Conservation (phyloP, 30 jellyfish, hydroid and myxozoan species). For the Turritopsis rubra region DNA sequence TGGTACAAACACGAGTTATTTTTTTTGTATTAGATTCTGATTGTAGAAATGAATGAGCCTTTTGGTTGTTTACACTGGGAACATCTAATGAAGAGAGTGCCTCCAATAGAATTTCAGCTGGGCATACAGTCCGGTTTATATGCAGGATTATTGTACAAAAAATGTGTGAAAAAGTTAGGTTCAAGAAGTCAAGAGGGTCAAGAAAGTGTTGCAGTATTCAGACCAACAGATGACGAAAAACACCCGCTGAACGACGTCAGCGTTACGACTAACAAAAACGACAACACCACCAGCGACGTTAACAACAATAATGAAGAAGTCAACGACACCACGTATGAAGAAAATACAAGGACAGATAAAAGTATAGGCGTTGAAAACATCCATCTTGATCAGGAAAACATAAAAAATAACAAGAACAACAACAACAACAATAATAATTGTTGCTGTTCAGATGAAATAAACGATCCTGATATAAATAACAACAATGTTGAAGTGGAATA, state of each 20-base stretch:
- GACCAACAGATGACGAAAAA: constrained; percentile 43
- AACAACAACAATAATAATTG: no score
- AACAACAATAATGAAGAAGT: neutral
- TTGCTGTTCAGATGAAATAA: no score
- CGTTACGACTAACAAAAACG: neutral
- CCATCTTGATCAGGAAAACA: neutral
- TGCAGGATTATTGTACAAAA: constrained; percentile 23
- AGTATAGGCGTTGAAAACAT: neutral
- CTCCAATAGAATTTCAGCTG: constrained; percentile 20
- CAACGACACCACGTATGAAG: neutral
- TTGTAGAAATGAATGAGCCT: neutral
- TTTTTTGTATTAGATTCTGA: no score
- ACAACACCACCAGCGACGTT: neutral
- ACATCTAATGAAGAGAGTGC: constrained; percentile 10
- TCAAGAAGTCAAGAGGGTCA: no score
- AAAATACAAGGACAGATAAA: neutral
- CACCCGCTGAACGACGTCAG: neutral
- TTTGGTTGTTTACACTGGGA: constrained; percentile 26
- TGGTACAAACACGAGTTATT: neutral
- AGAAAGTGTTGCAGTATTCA: constrained; percentile 34
- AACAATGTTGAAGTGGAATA: no score
- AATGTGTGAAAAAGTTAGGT: constrained; percentile 23
- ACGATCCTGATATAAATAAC: no score
- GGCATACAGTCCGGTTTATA: constrained; percentile 27
- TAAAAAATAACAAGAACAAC: no score